Evolutionary conservation across 1,140 invertebrate species (phyloP), one percentile per base, ranked within the genome.

Genomic region (Heliconius eleuchia): DNA sequence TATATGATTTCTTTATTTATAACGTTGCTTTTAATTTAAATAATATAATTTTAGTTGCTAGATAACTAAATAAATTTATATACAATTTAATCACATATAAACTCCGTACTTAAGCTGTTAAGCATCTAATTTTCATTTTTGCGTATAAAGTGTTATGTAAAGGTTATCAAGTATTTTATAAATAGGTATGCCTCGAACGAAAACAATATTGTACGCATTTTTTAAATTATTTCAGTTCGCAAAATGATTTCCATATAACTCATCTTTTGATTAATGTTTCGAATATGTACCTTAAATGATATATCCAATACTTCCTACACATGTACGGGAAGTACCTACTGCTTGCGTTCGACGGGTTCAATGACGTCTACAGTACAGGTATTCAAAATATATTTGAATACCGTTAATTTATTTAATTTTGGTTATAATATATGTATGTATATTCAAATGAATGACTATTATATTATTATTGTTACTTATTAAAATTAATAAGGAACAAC

Each of bases 251-350:
- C 57, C 23, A 30, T 46, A 74, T 9, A 39, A 46, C 55, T 27
- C 37, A 76, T 76, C 74, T 66, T 66, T 30, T 66, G 74, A 76
- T 76, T 66, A 66, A 76, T 39, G 37, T 23, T 23, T 75, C 42
- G 74, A 30, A 3, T 42, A 42, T 0, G 37, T 75, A 42, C 55
- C 30, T 76, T 76, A 66, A 66, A 66, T 27, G 30, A 27, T 27
- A 30, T 66, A 66, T 66, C 11, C 11, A 27, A 66, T 27, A 27
- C 60, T 27, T 23, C 8, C 23, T 30, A 27, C 11, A 27, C 6
- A 18, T 46, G 42, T 46, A 6, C 4, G 5, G 13, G 7, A 18
- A 4, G 50, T 2, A 57, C 42, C 16, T 23, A 23, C 23, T 23
- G 23, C 23, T 23, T 23, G 23, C 57, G 57, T 5, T 27, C n/a